Base-by-base conservation (phyloP, 1,140 invertebrate genomes). In the Trichomalopsis sarcophagae region DNA sequence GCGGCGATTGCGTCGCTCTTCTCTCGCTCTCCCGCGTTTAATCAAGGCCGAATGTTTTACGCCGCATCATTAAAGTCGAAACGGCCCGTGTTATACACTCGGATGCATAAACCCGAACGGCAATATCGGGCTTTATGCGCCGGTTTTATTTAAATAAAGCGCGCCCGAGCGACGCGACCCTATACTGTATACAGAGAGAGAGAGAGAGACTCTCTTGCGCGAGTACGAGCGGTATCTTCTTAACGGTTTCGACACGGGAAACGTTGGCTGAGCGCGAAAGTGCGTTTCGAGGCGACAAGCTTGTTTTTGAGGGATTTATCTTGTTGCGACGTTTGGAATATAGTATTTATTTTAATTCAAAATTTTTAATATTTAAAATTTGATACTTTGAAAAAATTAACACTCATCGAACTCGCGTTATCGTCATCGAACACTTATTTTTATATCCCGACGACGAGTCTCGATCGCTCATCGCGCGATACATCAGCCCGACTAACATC, bases 61-160 rank as follows among this genome's bases (percentile, higher is more conserved):
- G 91, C 87, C 84, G 89, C 87, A 90, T 92, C 92, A 92, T 93
- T 92, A 93, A 92, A 92, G 89, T 89, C 88, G 90, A 87, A 93
- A 92, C 91, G 88, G 89, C 85, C 86, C 90, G 89, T 93, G 92
- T 92, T 92, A 92, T 92, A 92, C 89, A 90, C 90, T 90, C 88
- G 90, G 90, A 91, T 92, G 90, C 92, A 93, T 93, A 92, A 93
- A 92, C 90, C 89, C 86, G 89, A 92, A 92, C 90, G 90, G 88
- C 89, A 92, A 92, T 92, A 92, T 92, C 90, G 90, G 88, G 88
- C 86, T 92, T 92, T 92, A 93, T 90, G 91, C 87, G 91, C 87
- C 89, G 88, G 88, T 92, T 92, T 92, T 92, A 93, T 93, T 92
- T 92, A 92, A 92, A 93, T 93, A 93, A 92, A 92, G 87, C 89